Evolutionary conservation across 2,113 vertebrate genomes (phyloP), one percentile per base, ranked within the genome.

Genomic region (Panthera tigris): DNA sequence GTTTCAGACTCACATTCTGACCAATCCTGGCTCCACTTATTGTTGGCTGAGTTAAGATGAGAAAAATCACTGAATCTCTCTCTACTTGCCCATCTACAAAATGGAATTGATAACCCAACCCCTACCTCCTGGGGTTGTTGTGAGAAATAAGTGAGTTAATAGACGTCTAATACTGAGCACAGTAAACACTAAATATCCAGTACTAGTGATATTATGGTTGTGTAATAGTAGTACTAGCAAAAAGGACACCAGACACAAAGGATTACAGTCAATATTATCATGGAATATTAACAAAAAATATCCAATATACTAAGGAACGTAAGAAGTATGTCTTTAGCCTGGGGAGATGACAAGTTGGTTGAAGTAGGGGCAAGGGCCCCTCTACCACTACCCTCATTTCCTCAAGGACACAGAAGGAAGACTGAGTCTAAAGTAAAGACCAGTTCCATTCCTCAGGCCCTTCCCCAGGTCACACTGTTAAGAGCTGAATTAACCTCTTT

Each of bases 201-300:
- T 55, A 93, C 0, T n/a, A 19, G 13, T 86, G 55, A 90, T 50
- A 29, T 73, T 50, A 94, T 81, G 50, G 31, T 57, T 93, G 25
- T 48, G 25, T 86, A 71, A 81, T 4, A 18, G 31, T 4, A 55
- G 25, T 3, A 80, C 65, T n/a, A 86, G 65, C 36, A 97, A 93
- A 97, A 90, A 81, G 71, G 71, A 89, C n/a, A 85, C 36, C 45
- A 69, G 63, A 69, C 83, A 83, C 48, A 87, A 87, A 69, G 36
- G 65, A 95, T 41, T 68, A 79, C 7, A 50, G 33, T 41, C 65
- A 57, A 21, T 78, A 50, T 73, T 61, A 83, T 39, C 66, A 93
- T n/a, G n/a, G 86, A 95, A 82, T 41, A 74, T 31, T 90, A 89
- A 95, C 63, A 91, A 81, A 93, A 7, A 91, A 33, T 68, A 91